Conservation (phyloP, 2,113 vertebrate genomes). For the Dasypus novemcinctus region DNA sequence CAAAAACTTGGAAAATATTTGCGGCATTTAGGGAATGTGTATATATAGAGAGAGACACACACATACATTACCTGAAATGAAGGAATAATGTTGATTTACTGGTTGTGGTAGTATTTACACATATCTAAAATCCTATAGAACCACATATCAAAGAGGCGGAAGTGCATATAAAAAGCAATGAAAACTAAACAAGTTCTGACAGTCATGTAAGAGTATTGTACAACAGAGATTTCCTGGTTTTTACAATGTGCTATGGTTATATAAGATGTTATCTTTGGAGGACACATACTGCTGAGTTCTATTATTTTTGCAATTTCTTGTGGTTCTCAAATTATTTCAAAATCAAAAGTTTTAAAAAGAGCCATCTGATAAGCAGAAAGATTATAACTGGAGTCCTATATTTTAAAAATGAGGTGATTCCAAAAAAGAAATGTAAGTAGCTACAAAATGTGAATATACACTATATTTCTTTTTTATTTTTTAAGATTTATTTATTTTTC, state of each 20-base stretch:
- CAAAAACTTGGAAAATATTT: not conserved
- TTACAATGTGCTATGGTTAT: too few species aligned
- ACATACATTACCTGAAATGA: not conserved
- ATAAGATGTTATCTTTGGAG: too few species aligned
- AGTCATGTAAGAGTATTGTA: too few species aligned
- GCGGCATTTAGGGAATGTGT: too few species aligned
- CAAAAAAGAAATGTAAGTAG: not conserved
- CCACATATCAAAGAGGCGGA: not conserved
- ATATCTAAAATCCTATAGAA: not conserved
- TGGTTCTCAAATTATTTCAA: not conserved
- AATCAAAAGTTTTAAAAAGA: too few species aligned
- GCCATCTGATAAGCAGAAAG: not conserved
- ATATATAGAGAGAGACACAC: too few species aligned
- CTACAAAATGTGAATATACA: not conserved
- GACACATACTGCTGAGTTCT: too few species aligned
- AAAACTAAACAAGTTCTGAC: too few species aligned
- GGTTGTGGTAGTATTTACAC: not conserved
- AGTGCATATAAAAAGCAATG: too few species aligned
- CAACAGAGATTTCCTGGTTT: too few species aligned
- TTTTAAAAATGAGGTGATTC: not conserved
- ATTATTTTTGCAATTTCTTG: not conserved
- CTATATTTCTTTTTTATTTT: too few species aligned
- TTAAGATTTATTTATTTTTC: too few species aligned
- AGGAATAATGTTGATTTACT: not conserved
- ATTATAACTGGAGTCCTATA: not conserved